Percentiles rank a stretch among this genome's conserved stretches.
Evolutionary conservation across 2,113 vertebrate species (phyloP).

Genomic region (Neotoma lepida): DNA sequence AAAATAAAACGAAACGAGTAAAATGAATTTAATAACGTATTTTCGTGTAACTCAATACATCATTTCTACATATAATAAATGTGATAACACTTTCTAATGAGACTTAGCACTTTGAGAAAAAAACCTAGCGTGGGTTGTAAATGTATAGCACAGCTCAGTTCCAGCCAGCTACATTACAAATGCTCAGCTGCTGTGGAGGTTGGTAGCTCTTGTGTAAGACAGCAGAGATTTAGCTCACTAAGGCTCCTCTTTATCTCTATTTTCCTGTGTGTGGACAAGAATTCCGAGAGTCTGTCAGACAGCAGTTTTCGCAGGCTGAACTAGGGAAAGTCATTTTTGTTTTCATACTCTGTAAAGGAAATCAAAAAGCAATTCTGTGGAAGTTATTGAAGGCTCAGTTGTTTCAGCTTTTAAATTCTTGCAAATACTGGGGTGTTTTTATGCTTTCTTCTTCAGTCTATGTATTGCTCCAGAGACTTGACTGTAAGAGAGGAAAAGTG

Average conservation of each 20-base stretch:
- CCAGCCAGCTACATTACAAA: background rate
- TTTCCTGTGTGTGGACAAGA: slow-evolving; percentile 5
- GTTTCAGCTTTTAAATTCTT: slow-evolving; percentile 54
- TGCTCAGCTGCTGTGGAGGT: background rate
- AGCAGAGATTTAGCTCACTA: background rate
- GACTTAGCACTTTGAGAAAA: background rate
- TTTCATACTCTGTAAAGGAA: background rate
- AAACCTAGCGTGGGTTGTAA: background rate
- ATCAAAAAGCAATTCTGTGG: slow-evolving; percentile 19
- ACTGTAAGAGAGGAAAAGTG: background rate
- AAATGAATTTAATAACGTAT: slow-evolving; percentile 29
- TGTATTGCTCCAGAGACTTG: slow-evolving; percentile 1
- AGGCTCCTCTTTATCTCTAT: background rate
- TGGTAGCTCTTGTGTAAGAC: background rate
- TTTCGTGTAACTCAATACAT: background rate
- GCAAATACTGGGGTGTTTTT: slow-evolving; percentile 18
- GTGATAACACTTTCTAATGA: background rate
- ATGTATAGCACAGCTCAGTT: background rate
- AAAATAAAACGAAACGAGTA: background rate
- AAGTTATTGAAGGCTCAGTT: slow-evolving; percentile 10
- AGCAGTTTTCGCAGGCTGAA: slow-evolving; percentile 35
- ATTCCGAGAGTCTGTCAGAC: slow-evolving; percentile 1
- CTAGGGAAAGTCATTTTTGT: slow-evolving; percentile 12
- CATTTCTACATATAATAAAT: slow-evolving; percentile 1
- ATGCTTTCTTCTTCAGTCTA: background rate